phyloP scores from a whole-genome alignment of 2,797 vertebrate species.

The Oophaga sylvatica region DNA sequence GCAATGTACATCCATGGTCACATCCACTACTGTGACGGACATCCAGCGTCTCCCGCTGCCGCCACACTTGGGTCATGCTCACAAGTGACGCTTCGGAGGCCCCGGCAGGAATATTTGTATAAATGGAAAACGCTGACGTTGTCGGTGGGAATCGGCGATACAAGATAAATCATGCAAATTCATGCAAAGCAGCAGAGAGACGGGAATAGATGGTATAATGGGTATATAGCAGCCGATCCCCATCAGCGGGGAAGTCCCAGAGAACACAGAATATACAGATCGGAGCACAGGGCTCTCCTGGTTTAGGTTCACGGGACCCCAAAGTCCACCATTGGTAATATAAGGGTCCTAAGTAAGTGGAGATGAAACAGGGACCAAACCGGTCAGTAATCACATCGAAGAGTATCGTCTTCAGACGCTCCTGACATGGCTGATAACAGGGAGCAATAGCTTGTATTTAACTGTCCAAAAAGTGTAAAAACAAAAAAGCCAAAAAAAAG shows the following conservation, averaged over 20 bases:
- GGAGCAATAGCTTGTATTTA: not conserved
- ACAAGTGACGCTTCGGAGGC: not conserved
- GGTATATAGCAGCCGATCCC: too few species aligned
- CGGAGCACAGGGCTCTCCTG: too few species aligned
- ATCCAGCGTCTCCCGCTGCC: not conserved
- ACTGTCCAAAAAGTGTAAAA: not conserved
- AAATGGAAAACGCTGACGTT: slow-evolving; percentile 4
- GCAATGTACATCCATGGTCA: not conserved
- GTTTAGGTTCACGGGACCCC: too few species aligned
- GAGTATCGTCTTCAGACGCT: not conserved
- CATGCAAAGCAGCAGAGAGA: not conserved
- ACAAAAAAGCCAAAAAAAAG: not conserved
- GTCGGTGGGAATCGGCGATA: not conserved
- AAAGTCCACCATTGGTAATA: too few species aligned
- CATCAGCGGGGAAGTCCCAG: too few species aligned
- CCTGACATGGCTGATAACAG: not conserved
- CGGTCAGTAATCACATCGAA: not conserved
- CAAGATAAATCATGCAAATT: not conserved
- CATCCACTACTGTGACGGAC: not conserved
- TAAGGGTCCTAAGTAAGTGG: not conserved
- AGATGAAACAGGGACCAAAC: not conserved
- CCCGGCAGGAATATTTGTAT: not conserved
- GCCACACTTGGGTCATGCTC: not conserved
- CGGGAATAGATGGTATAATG: too few species aligned
- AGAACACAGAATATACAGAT: too few species aligned